Base-by-base conservation (phyloP, 2,797 vertebrate species). In the Oryzias dopingdopingensis region DNA sequence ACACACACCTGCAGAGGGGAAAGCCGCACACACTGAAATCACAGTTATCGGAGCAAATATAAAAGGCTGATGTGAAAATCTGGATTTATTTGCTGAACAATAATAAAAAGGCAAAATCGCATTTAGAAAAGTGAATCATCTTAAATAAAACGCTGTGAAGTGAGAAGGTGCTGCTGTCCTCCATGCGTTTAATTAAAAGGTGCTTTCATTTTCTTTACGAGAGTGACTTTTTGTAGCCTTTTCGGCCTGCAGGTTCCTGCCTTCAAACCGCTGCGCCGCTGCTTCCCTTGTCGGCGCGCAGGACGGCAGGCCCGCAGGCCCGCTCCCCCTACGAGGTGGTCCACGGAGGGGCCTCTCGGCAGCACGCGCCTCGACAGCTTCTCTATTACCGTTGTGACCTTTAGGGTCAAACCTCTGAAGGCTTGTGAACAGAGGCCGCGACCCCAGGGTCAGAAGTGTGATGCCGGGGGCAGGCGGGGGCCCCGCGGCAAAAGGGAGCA, bases 361-460 rank as follows among this genome's bases (percentile, higher is more conserved):
- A 76, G 84, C 96, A 96, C 96, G 95, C 84, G 97, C 92, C 94
- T 86, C 89, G 88, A 95, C 94, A 94, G 94, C 94, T 93, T 94
- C 94, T 94, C 94, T 88, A 93, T 95, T 95, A 94, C 92, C 90
- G 69, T 84, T 82, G 82, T 93, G 93, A 94, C 93, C 92, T 89
- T 82, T 47, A 81, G 90, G 94, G 92, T 93, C 93, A 93, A 87
- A 78, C 32, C 91, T 93, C 92, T 92, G 93, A 93, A 94, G 94
- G 93, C 92, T 90, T 88, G 62, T 63, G 93, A 94, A 98, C 96
- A 98, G 97, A 96, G 95, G 96, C 91, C 95, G 89, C 70, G 94
- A 96, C 96, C 96, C 84, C 2, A 5, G 82, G 96, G 96, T 97
- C 96, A 97, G 89, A 93, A 90, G 93, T 91, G 92, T 93, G 94